phyloP scores from a whole-genome alignment of 2,888 invertebrate genomes.

The Clunio marinus region DNA sequence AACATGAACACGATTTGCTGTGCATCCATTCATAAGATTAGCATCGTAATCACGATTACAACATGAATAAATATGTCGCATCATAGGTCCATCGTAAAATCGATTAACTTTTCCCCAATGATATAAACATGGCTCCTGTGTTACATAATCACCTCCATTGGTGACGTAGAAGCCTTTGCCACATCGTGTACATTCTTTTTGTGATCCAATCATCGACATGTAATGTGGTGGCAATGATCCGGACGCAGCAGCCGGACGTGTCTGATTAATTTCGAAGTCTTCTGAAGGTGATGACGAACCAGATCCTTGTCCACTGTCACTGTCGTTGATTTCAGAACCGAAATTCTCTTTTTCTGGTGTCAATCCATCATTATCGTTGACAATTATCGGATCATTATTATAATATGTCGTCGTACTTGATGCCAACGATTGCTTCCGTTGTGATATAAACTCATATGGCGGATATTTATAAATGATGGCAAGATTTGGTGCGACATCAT shows the following conservation, averaged over 20 bases:
- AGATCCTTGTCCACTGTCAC: constrained; percentile 56
- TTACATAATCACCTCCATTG: constrained; percentile 66
- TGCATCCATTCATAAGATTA: constrained; percentile 60
- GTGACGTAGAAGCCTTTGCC: constrained; percentile 66
- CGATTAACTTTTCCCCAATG: constrained; percentile 83
- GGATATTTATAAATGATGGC: constrained; percentile 62
- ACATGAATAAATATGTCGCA: constrained; percentile 56
- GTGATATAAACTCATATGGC: constrained; percentile 50
- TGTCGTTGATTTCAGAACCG: constrained; percentile 45
- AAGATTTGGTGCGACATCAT: constrained; percentile 57
- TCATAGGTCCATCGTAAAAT: constrained; percentile 45
- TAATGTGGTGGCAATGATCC: constrained; percentile 43
- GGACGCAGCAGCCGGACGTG: background rate
- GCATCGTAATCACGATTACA: constrained; percentile 54
- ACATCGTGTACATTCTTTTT: constrained; percentile 69
- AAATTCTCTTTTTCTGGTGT: constrained; percentile 43
- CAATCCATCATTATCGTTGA: constrained; percentile 46
- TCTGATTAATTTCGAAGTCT: constrained; percentile 50
- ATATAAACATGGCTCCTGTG: constrained; percentile 71
- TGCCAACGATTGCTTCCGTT: background rate
- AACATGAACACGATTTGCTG: constrained; percentile 63
- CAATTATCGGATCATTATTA: constrained; percentile 41
- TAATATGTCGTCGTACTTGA: constrained; percentile 33
- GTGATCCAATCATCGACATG: constrained; percentile 45
- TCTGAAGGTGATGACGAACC: constrained; percentile 56